phyloP scores from a whole-genome alignment of 2,113 vertebrate species.

The Cebus imitator region DNA sequence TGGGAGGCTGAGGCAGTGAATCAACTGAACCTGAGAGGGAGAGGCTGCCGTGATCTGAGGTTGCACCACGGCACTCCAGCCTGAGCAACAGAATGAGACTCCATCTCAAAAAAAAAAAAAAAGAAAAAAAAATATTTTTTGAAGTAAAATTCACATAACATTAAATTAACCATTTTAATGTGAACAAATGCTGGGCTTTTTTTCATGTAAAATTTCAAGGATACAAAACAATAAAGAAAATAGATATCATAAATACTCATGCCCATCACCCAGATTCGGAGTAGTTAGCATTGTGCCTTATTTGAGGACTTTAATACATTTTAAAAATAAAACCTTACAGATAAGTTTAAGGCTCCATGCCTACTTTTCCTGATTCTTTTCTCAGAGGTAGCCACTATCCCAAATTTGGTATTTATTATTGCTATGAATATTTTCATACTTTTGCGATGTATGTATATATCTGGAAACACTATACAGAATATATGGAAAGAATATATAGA shows the following conservation, averaged over 20 bases:
- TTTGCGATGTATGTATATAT: constrained; percentile 65
- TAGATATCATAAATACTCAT: background rate
- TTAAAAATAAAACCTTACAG: background rate
- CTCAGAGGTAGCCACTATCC: constrained; percentile 76
- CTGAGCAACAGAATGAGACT: too few relatives aligned
- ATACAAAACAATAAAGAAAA: background rate
- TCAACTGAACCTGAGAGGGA: too few relatives aligned
- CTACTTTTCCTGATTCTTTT: background rate
- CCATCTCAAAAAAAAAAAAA: too few relatives aligned
- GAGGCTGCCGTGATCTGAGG: too few relatives aligned
- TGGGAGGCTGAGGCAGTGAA: too few relatives aligned
- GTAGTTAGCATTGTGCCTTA: background rate
- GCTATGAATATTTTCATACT: constrained; percentile 80
- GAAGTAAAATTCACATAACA: background rate
- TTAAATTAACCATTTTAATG: background rate
- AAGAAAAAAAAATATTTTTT: background rate
- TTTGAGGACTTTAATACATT: background rate
- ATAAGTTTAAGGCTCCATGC: background rate
- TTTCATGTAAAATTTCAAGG: background rate
- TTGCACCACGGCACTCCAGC: too few relatives aligned
- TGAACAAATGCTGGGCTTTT: background rate
- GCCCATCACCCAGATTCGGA: background rate
- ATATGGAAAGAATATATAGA: background rate
- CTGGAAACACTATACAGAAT: background rate
- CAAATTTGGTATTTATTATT: constrained; percentile 84